A percentile compares a stretch with the other conserved stretches of the same genome.
Evolutionary conservation across 2,113 vertebrate species (phyloP).

Genomic region (Saccopteryx bilineata): DNA sequence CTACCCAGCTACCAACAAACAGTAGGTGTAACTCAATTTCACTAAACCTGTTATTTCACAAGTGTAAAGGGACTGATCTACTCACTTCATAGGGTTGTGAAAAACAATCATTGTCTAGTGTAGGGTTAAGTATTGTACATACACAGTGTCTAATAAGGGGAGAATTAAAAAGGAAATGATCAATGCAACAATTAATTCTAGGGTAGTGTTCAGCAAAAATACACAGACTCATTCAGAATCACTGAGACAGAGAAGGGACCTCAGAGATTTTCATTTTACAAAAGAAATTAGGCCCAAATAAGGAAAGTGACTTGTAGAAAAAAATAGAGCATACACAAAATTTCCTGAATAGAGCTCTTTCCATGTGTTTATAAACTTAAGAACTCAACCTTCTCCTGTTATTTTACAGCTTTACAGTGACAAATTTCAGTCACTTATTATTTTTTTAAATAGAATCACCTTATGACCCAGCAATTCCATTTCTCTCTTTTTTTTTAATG

Average conservation of each 20-base stretch:
- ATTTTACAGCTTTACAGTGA: background rate
- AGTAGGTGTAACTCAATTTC: background rate
- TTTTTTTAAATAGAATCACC: no score
- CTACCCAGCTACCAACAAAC: background rate
- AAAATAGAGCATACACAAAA: background rate
- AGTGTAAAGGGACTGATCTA: background rate
- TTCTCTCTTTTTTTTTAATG: no score
- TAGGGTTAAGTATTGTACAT: background rate
- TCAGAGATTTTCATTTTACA: conserved; percentile 44
- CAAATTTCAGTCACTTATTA: background rate
- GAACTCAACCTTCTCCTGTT: background rate
- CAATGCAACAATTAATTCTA: background rate
- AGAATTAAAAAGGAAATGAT: conserved; percentile 38
- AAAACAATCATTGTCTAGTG: background rate
- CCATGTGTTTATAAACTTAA: background rate
- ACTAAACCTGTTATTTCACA: background rate
- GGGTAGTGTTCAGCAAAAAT: background rate
- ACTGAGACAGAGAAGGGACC: background rate
- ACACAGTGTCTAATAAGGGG: background rate
- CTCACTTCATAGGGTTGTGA: background rate
- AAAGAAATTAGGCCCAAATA: background rate
- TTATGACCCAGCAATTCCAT: no score
- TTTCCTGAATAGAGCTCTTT: background rate
- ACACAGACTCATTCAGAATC: conserved; percentile 21
- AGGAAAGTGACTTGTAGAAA: background rate